Percentiles rank a stretch among this genome's conserved stretches.
Evolutionary conservation across 2,113 vertebrate species (phyloP).

Genomic region (Arizona elegans): DNA sequence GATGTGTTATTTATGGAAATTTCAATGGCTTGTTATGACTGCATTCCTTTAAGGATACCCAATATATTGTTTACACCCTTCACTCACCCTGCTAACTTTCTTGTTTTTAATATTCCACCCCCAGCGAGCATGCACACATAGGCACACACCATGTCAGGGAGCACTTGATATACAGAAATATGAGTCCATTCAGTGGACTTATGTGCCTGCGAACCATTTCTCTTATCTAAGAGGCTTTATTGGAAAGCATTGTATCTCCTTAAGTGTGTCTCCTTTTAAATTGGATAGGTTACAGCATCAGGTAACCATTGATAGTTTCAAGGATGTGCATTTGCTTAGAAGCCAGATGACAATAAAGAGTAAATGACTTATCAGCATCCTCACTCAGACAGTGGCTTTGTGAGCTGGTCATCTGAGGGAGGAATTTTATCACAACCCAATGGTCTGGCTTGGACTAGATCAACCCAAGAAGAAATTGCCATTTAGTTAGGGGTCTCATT

Average conservation of each 20-base stretch:
- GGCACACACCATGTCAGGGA: not conserved
- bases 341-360: not conserved
- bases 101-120: slow-evolving; percentile 40
- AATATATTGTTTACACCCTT: slow-evolving; percentile 50
- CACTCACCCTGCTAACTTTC: slow-evolving; percentile 41
- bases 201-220: slow-evolving; percentile 13
- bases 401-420: not conserved
- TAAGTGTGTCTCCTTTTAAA: not conserved
- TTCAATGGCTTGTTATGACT: slow-evolving; percentile 54
- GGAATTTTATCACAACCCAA: not conserved
- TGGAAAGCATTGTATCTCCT: not conserved
- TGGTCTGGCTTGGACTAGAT: not conserved
- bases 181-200: slow-evolving; percentile 17
- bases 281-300: not conserved
- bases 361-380: not conserved
- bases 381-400: not conserved
- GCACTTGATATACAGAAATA: slow-evolving; percentile 18
- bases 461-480: not conserved
- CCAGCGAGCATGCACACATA: not conserved
- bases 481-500: not conserved
- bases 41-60: slow-evolving; percentile 42
- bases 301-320: not conserved
- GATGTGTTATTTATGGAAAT: slow-evolving; percentile 58
- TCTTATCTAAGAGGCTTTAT: slow-evolving; percentile 10
- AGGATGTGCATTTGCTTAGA: not conserved